Evolutionary conservation across 1,140 invertebrate species (phyloP).

Genomic region (Samia ricini): DNA sequence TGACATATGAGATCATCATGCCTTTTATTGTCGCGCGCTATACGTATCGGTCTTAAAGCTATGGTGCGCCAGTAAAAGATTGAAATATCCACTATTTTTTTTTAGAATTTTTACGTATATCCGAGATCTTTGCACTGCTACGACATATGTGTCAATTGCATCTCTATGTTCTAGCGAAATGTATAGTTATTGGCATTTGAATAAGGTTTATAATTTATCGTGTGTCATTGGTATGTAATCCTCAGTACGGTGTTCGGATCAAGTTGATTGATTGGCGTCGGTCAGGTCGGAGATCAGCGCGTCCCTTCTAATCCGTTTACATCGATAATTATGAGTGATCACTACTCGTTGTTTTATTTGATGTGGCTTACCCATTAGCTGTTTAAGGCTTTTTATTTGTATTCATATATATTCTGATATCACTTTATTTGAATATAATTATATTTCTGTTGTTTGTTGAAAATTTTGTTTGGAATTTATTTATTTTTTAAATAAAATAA

Average conservation of each 20-base stretch:
- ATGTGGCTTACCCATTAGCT: not conserved
- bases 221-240: slow-evolving; percentile 34
- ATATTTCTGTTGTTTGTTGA: not conserved
- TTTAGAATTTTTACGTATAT: not conserved
- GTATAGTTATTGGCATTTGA: slow-evolving; percentile 5
- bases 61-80: too few species aligned
- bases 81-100: too few species aligned
- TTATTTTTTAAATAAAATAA: not conserved
- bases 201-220: slow-evolving; percentile 29
- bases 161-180: slow-evolving; percentile 12
- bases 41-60: too few species aligned
- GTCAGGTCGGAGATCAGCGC: slow-evolving; percentile 56
- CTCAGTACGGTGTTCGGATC: slow-evolving; percentile 57
- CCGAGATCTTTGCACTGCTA: not conserved
- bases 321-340: slow-evolving; percentile 29
- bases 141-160: slow-evolving; percentile 11
- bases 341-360: not conserved
- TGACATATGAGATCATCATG: too few species aligned
- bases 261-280: slow-evolving; percentile 64
- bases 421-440: not conserved
- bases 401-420: not conserved
- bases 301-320: slow-evolving; percentile 43
- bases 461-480: not conserved
- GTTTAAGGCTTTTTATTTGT: not conserved
- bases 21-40: too few species aligned